Evolutionary conservation across 2,113 vertebrate genomes (phyloP).

Genomic region (Cyprichromis sp.): DNA sequence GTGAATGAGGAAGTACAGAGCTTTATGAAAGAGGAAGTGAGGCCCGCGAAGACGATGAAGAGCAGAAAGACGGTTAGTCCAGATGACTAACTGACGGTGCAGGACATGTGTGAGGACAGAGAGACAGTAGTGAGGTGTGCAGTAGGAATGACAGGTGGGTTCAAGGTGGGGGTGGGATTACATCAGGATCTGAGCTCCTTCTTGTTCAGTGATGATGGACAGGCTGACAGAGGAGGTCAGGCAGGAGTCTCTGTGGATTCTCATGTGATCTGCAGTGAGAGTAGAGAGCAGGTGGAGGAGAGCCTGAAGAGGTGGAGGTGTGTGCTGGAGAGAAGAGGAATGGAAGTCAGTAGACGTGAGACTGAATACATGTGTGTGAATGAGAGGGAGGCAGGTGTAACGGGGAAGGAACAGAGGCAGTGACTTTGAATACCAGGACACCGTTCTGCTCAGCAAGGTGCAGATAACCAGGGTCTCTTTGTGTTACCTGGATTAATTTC

Average conservation of each 20-base stretch:
- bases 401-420: rapidly evolving
- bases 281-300: background rate
- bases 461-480: background rate
- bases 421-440: background rate
- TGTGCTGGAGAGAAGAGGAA: background rate
- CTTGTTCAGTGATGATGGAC: background rate
- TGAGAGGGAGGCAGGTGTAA: background rate
- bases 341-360: background rate
- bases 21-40: background rate
- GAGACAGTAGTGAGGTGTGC: background rate
- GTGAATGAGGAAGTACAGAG: background rate
- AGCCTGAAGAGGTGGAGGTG: background rate
- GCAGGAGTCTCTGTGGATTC: background rate
- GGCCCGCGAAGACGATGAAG: rapidly evolving
- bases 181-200: background rate
- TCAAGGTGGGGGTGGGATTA: background rate
- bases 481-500: rapidly evolving
- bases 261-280: background rate
- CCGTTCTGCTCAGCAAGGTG: rapidly evolving
- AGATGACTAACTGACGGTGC: background rate
- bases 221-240: background rate
- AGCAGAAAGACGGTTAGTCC: background rate
- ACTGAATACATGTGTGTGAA: background rate
- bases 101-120: background rate
- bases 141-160: background rate